Conservation (phyloP, 2,888 invertebrate species). For the Agrypnus murinus region DNA sequence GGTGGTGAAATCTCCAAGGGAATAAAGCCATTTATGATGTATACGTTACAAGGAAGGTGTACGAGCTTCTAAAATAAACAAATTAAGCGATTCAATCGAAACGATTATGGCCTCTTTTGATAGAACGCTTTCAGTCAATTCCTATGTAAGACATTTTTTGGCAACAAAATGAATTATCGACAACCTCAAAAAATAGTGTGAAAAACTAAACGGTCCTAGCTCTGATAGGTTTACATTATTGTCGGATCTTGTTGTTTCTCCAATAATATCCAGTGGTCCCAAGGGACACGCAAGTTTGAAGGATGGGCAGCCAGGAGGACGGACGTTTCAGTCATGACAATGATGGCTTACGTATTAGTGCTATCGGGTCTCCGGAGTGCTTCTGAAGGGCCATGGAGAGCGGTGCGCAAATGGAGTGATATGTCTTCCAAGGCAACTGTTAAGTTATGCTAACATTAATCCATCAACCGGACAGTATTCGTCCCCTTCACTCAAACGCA, state of each 20-base stretch:
- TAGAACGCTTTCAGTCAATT: too few relatives aligned
- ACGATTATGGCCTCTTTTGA: too few relatives aligned
- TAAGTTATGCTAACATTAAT: constrained; percentile 63
- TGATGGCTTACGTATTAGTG: constrained; percentile 68
- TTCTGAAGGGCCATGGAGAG: constrained; percentile 56
- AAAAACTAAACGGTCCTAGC: not conserved
- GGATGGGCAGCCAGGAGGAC: constrained; percentile 62
- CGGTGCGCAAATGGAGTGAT: constrained; percentile 69
- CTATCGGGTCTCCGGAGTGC: constrained; percentile 61
- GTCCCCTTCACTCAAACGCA: constrained; percentile 27
- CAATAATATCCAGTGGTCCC: constrained; percentile 40
- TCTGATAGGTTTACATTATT: not conserved
- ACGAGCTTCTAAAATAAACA: too few relatives aligned
- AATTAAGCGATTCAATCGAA: too few relatives aligned
- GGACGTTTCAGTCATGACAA: constrained; percentile 65
- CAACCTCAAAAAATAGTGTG: too few relatives aligned
- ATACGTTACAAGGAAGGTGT: too few relatives aligned
- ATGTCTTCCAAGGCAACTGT: constrained; percentile 65
- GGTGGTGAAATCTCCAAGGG: too few relatives aligned
- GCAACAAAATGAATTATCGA: too few relatives aligned
- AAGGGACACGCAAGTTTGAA: constrained; percentile 61
- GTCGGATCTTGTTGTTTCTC: constrained; percentile 7
- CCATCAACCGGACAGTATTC: constrained; percentile 61
- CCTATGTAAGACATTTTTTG: too few relatives aligned
- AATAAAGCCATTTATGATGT: too few relatives aligned